These are phyloP conservation scores for Brachyhypopomus gauderio DNA, from an alignment of 2,113 vertebrate species.

Conservation along the genomic window DNA sequence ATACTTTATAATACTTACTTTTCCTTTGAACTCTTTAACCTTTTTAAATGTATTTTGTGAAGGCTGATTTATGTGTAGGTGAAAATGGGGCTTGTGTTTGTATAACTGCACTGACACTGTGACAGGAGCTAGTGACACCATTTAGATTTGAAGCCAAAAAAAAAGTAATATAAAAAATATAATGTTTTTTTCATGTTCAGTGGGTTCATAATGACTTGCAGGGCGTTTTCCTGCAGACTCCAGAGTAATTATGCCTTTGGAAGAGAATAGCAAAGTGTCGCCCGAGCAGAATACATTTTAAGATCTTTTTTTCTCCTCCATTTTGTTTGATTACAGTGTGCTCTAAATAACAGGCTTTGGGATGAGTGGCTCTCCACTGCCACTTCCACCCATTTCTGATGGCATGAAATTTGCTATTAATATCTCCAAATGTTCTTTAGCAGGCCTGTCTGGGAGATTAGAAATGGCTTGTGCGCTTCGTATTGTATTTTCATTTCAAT, in stretches of 20 bases:
- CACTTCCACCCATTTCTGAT: constrained; percentile 77
- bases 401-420: constrained; percentile 87
- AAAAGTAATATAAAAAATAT: not conserved
- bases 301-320: constrained; percentile 71
- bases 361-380: constrained; percentile 86
- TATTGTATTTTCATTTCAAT: constrained; percentile 80
- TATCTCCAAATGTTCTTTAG: constrained; percentile 85
- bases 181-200: constrained; percentile 26
- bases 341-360: constrained; percentile 89
- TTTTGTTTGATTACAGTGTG: constrained; percentile 85
- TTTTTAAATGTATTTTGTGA: not conserved
- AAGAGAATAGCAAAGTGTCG: constrained; percentile 84
- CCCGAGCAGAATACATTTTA: constrained; percentile 80
- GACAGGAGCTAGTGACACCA: constrained; percentile 19
- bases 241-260: constrained; percentile 85
- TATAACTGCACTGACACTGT: constrained; percentile 3
- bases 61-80: not conserved
- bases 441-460: constrained; percentile 78
- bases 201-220: constrained; percentile 70
- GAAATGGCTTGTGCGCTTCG: constrained; percentile 77
- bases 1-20: not conserved
- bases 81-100: not conserved
- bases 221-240: constrained; percentile 79
- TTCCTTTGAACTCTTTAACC: not conserved
- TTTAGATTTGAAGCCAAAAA: constrained; percentile 11